Base-by-base conservation (phyloP, 2,797 vertebrate genomes). In the Spinus olivaceus region DNA sequence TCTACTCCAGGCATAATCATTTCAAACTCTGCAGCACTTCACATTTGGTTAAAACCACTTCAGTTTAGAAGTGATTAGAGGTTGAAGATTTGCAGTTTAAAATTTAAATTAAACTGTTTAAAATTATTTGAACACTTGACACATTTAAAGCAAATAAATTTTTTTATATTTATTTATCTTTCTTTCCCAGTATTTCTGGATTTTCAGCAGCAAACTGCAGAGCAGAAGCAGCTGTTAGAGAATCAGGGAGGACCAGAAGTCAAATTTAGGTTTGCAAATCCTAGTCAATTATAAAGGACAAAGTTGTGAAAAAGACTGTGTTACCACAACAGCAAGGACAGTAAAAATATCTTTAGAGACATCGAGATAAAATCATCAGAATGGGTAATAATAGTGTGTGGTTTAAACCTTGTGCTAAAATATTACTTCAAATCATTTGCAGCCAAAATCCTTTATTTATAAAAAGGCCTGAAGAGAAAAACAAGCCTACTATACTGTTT, bases 41-140 rank as follows among this genome's bases (percentile, higher is more conserved):
- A 97, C 97, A 96, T 97, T 97, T 95, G 95, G 97, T 97, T 97
- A 96, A 97, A 97, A 98, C 97, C 97, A 97, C 98, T 98, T 98
- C 96, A 98, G 96, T 96, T 96, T 92, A 96, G 91, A 97, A 98
- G 98, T 98, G 97, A 98, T 98, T 98, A 98, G 96, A 96, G 94
- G 96, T 92, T 98, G 97, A 96, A 98, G 97, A 98, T 96, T 85
- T 82, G 80, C 97, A 90, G 93, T 98, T 98, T 97, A 97, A 98
- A 98, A 97, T 98, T 97, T 97, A 98, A 98, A 98, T 98, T 97
- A 96, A 97, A 97, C 96, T 94, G 92, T 98, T 97, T 97, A 95
- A 97, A 98, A 97, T 97, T 95, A 96, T 90, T 96, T 95, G 97
- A 96, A 91, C 85, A 96, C 97, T 98, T 97, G 89, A 96, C 85